Percentiles rank a stretch among this genome's conserved stretches.
These are phyloP conservation scores for Macquaria australasica DNA, from an alignment of 2,113 vertebrate species.

Conservation along the genomic window DNA sequence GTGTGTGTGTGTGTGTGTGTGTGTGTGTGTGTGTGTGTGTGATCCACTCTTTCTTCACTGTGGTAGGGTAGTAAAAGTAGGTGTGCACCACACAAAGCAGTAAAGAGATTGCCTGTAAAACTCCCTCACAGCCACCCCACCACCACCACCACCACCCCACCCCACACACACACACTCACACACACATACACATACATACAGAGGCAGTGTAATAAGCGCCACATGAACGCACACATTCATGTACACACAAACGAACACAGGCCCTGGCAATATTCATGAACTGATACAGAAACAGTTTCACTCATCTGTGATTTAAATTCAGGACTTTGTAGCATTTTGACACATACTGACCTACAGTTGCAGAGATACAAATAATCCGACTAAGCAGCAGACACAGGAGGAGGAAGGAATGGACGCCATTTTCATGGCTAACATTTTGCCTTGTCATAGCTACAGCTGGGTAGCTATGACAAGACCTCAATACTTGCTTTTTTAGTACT, in stretches of 20 bases:
- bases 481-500: not conserved
- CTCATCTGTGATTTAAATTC: not conserved
- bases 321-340: not conserved
- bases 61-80: constrained; percentile 76
- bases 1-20: constrained; percentile 30
- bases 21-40: constrained; percentile 32
- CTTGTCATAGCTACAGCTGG: not conserved
- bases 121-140: constrained; percentile 62
- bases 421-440: not conserved
- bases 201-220: constrained; percentile 21
- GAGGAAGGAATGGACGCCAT: not conserved
- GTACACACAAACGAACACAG: constrained; percentile 4
- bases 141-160: no score
- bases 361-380: not conserved
- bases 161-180: constrained; percentile 22
- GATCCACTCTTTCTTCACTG: constrained; percentile 44
- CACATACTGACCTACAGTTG: not conserved
- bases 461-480: not conserved
- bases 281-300: not conserved
- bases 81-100: constrained; percentile 75
- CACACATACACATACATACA: constrained; percentile 22
- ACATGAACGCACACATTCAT: constrained; percentile 28
- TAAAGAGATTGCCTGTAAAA: constrained; percentile 82
- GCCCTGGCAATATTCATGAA: not conserved
- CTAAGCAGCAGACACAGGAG: not conserved